phyloP scores from a whole-genome alignment of 2,888 invertebrate genomes.

The Drosophila colorata region DNA sequence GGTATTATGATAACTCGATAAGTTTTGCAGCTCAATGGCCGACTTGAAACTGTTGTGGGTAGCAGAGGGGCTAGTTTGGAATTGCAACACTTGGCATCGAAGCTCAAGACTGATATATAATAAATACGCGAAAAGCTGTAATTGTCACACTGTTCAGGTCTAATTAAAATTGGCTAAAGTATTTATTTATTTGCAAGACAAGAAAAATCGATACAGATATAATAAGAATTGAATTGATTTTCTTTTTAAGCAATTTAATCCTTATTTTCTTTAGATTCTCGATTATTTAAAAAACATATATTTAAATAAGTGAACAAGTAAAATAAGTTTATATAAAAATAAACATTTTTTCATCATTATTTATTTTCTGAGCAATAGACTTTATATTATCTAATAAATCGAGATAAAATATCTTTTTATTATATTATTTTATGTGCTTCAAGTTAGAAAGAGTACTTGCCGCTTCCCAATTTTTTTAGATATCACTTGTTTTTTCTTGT shows the following conservation, averaged over 20 bases:
- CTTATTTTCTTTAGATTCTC: too few species aligned
- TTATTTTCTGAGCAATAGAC: too few species aligned
- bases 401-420: too few species aligned
- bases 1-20: slow-evolving; percentile 44
- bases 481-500: slow-evolving; percentile 46
- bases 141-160: not conserved
- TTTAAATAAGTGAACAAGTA: too few species aligned
- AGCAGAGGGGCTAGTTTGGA: not conserved
- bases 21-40: slow-evolving; percentile 17
- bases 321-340: not conserved
- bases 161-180: not conserved
- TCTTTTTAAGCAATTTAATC: too few species aligned
- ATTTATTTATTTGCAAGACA: too few species aligned
- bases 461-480: slow-evolving; percentile 5
- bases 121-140: not conserved
- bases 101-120: not conserved
- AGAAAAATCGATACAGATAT: too few species aligned
- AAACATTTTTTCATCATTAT: too few species aligned
- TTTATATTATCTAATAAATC: too few species aligned
- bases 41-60: slow-evolving; percentile 2
- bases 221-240: too few species aligned
- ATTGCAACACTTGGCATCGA: not conserved
- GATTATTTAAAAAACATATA: too few species aligned
- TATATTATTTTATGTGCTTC: too few species aligned
- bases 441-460: slow-evolving; percentile 28